These are phyloP conservation scores for Toxotes chatareus DNA, from an alignment of 2,113 vertebrate genomes.

Conservation along the genomic window DNA sequence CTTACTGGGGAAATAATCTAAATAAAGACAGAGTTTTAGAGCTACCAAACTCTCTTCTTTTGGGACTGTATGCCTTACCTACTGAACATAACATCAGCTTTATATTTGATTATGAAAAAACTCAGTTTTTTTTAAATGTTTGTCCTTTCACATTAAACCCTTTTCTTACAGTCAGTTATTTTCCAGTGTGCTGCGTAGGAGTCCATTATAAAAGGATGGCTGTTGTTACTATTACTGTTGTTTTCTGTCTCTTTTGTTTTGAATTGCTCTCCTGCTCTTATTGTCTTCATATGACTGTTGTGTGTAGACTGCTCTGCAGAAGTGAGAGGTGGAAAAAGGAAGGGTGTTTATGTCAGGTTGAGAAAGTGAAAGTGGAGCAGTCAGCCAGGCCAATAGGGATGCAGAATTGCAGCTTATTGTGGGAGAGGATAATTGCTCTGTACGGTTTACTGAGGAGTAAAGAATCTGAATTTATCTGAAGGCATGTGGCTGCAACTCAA, in stretches of 20 bases:
- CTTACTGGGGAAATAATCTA: not conserved
- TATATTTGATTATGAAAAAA: not conserved
- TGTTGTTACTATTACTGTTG: constrained; percentile 3
- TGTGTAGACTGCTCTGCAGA: constrained; percentile 4
- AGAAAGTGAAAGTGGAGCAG: constrained; percentile 51
- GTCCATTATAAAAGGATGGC: not conserved
- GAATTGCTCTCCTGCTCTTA: not conserved
- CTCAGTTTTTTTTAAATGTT: not conserved
- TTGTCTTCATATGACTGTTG: not conserved
- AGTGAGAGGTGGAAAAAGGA: constrained; percentile 27
- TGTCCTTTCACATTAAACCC: not conserved
- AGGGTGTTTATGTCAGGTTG: constrained; percentile 41
- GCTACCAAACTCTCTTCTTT: not conserved
- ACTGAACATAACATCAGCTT: not conserved
- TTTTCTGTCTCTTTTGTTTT: constrained; percentile 14
- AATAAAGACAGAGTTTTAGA: not conserved
- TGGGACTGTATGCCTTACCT: not conserved
- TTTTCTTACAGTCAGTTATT: not conserved
- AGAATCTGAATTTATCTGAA: constrained; percentile 31
- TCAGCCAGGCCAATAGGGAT: constrained; percentile 37
- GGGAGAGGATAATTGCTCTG: constrained; percentile 49
- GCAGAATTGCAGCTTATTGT: constrained; percentile 47
- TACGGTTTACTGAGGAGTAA: constrained; percentile 20
- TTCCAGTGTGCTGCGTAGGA: not conserved
- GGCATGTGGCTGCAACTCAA: constrained; percentile 20